Evolutionary conservation across 2,888 invertebrate species (phyloP).

Genomic region (Drosophila suboccidentalis): DNA sequence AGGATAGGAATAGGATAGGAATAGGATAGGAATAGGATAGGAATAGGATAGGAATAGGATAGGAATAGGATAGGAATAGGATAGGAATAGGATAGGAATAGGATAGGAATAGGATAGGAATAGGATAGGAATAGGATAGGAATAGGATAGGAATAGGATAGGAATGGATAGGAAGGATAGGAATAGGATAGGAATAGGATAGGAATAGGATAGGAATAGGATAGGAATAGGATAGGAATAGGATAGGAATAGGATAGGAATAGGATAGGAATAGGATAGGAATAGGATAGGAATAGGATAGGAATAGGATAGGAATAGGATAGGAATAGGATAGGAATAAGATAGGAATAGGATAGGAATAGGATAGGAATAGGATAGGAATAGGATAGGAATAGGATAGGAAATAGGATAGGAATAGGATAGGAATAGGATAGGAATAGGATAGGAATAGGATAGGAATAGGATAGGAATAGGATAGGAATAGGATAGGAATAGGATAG

Average conservation of each 20-base stretch:
- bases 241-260: not conserved
- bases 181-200: not conserved
- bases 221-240: not conserved
- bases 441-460: not conserved
- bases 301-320: not conserved
- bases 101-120: conserved; percentile 2
- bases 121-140: not conserved
- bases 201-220: not conserved
- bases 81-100: conserved; percentile 3
- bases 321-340: not conserved
- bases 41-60: not conserved
- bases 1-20: too few species aligned
- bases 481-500: not conserved
- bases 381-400: not conserved
- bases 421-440: not conserved
- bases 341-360: not conserved
- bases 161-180: not conserved
- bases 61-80: not conserved
- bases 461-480: not conserved
- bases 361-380: not conserved
- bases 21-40: not conserved
- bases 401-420: not conserved
- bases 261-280: not conserved
- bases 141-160: not conserved
- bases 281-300: not conserved